Percentiles rank a stretch among this genome's conserved stretches.
These are phyloP conservation scores for Trachymyrmex cornetzi DNA, from an alignment of 1,140 invertebrate genomes.

Conservation along the genomic window DNA sequence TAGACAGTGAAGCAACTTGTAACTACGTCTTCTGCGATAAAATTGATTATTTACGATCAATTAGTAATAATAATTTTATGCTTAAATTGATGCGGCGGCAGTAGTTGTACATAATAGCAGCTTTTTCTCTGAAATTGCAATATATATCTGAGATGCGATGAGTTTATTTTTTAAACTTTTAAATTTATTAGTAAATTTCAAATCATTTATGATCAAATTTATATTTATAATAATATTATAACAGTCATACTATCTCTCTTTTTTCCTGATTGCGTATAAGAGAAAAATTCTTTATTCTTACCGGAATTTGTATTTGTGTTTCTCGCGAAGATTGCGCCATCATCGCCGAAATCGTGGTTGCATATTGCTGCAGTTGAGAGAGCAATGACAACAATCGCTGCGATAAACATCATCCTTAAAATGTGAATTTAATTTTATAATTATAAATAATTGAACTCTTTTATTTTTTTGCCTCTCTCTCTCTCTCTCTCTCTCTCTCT, in stretches of 20 bases:
- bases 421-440: conserved; percentile 32
- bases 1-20: neutral
- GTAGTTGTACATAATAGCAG: conserved; percentile 15
- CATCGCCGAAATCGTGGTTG: conserved; percentile 74
- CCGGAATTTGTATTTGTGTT: conserved; percentile 65
- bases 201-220: conserved; percentile 27
- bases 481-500: too few species aligned
- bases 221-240: neutral
- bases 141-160: conserved; percentile 55
- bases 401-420: conserved; percentile 76
- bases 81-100: neutral
- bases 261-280: neutral
- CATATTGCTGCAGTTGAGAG: conserved; percentile 71
- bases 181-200: conserved; percentile 62
- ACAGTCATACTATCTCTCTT: neutral
- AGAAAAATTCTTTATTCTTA: conserved; percentile 62
- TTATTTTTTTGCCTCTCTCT: too few species aligned
- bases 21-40: neutral
- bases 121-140: neutral
- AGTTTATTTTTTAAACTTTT: conserved; percentile 76
- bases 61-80: conserved; percentile 40
- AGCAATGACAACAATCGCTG: conserved; percentile 75
- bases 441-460: neutral
- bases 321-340: conserved; percentile 65
- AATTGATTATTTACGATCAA: conserved; percentile 29